Evolutionary conservation across 2,888 invertebrate genomes (phyloP), one percentile per base, ranked within the genome.

Genomic region (Chymomyza amoena): DNA sequence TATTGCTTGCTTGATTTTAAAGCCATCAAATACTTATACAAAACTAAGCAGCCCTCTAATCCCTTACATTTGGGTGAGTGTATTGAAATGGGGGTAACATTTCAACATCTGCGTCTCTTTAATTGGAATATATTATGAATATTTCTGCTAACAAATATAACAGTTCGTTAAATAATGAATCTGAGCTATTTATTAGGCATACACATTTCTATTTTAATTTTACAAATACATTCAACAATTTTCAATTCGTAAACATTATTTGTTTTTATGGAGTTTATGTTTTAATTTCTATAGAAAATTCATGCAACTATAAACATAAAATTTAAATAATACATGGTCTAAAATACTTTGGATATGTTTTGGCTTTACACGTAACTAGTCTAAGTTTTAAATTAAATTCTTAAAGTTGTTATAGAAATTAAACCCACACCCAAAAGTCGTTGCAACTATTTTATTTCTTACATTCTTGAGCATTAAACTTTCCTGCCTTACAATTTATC

Each of bases 401-500:
- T 57, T 57, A 57, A 25, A 45, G 39, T 45, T 45, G 13, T 45
- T 13, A 45, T 45, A 57, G 13, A 18, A 20, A 25, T 57, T 61
- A 64, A 70, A 79, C 64, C 79, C 73, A 66, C 69, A 71, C 70
- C 74, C 62, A 77, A 73, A 66, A 74, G 74, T 76, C 77, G 76
- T 70, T 78, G 79, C 69, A 57, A 18, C 59, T 10, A 45, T 20
- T 65, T 73, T 62, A 73, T 61, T 64, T 73, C 64, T 66, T 56
- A 5, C 20, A 25, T 52, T 54, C 50, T 60, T 66, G 66, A 71
- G 71, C 73, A 71, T 72, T 62, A 25, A 10, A n/a, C 36, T 20
- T 51, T 15, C 59, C 39, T 45, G 39, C 39, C 39, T 45, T 69
- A 90, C 78, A 91, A 81, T 75, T 88, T 91, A 65, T 90, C 91